phyloP scores from a whole-genome alignment of 23 tunicate species.

The Halocynthia roretzi region DNA sequence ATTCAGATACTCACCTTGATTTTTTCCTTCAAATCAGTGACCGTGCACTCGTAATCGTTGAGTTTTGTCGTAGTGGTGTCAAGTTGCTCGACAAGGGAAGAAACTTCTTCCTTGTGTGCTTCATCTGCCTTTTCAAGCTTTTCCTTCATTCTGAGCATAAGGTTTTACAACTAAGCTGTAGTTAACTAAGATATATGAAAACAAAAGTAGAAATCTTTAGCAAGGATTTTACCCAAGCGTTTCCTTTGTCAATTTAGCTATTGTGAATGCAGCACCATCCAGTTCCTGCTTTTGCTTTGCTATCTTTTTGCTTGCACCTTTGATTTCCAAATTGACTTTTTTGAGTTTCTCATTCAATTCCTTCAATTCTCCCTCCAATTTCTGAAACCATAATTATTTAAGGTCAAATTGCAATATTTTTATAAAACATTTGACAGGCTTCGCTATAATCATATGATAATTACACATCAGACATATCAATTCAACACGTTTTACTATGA shows the following conservation, averaged over 20 bases:
- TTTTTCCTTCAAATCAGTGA: conserved; percentile 36
- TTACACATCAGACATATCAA: not conserved
- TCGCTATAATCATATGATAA: not conserved
- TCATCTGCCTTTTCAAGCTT: not conserved
- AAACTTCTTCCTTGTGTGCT: conserved; percentile 1
- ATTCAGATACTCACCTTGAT: conserved; percentile 23
- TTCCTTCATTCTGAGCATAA: conserved; percentile 9
- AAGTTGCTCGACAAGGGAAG: conserved; percentile 5
- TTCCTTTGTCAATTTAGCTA: conserved; percentile 35
- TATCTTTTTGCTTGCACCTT: conserved; percentile 29
- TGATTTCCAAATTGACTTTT: conserved; percentile 16
- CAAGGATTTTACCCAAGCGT: conserved; percentile 8
- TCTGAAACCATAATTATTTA: not conserved
- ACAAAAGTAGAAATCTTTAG: too few species aligned
- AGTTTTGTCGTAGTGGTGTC: not conserved
- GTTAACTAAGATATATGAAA: not conserved
- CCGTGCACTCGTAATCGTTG: conserved; percentile 22
- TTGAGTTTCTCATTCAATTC: conserved; percentile 25
- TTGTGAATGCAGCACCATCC: conserved; percentile 24
- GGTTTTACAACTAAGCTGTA: conserved; percentile 29
- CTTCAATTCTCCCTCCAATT: conserved; percentile 18
- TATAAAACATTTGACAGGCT: not conserved
- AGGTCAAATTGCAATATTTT: not conserved
- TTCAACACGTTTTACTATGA: not conserved
- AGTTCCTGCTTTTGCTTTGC: conserved; percentile 38